Evolutionary conservation across 2,113 vertebrate species (phyloP), one percentile per base, ranked within the genome.

Genomic region (Salvelinus alpinus): DNA sequence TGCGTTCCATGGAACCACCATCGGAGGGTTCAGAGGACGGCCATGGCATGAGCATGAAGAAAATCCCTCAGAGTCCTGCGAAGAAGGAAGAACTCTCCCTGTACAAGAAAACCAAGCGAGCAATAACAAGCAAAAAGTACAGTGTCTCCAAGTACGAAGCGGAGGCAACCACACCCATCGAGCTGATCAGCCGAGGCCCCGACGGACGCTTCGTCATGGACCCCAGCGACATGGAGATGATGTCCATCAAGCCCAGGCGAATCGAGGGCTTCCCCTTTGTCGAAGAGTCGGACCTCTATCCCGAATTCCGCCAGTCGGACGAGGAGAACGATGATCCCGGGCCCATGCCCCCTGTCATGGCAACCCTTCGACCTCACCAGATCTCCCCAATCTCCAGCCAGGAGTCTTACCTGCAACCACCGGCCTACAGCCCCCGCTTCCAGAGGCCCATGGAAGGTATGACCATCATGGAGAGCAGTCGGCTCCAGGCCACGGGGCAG

Each of bases 221-320:
- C 79, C 94, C 96, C 0, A 87, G 92, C 0, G 96, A 96, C 20
- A 88, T 91, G 83, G 96, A 97, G 87, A 62, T n/a, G 59, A 95
- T 95, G 59, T 93, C 96, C 0, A 66, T 95, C 74, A 97, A 96
- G 90, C 94, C 94, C 0, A 90, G 97, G 62, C 94, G 97, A 73
- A 99, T 99, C 2, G 96, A 97, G 89, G 98, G 98, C 82, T 99
- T 99, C 75, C 98, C 97, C n/a, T 99, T 99, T 34, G 98, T 98
- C 1, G 97, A 99, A 88, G 97, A 99, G 90, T 97, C 97, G 0
- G 98, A 99, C 89, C 95, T 97, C 86, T 99, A 99, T 89, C 98
- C 97, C 0, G 97, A 99, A 90, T 99, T 99, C 85, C 95, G 97
- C 65, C 98, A 99, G 91, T 99, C 98, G 0, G 98, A 99, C 0